These are phyloP conservation scores for Bombus confusus DNA, from an alignment of 1,140 invertebrate species.

Conservation along the genomic window DNA sequence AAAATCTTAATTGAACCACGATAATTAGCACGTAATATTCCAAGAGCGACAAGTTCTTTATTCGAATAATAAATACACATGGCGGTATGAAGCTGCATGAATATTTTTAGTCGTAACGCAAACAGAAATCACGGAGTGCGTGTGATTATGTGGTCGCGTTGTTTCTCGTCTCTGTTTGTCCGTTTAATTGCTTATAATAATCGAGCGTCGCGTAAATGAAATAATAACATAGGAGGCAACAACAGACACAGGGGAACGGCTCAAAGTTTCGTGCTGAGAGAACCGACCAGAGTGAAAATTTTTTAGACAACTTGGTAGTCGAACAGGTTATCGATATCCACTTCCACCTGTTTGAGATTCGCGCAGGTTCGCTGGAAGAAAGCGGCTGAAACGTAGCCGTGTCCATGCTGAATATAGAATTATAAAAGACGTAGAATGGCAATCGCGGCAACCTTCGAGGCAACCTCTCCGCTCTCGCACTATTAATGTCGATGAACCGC, in stretches of 20 bases:
- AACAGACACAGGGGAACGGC: neutral
- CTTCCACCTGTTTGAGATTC: constrained; percentile 11
- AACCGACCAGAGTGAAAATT: neutral
- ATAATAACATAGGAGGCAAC: neutral
- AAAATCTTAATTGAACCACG: no score
- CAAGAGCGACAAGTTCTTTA: neutral
- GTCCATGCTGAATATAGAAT: constrained; percentile 10
- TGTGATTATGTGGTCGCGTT: neutral
- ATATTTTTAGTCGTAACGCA: neutral
- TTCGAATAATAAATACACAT: neutral
- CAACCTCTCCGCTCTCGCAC: constrained; percentile 5
- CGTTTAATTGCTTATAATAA: neutral
- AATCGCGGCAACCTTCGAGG: constrained; percentile 18
- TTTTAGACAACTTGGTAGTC: neutral
- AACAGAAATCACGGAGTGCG: neutral
- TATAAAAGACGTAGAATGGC: constrained; percentile 19
- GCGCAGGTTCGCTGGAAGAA: neutral
- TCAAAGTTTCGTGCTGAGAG: no score
- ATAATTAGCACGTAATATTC: neutral
- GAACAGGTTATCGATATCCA: neutral
- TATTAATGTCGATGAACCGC: constrained; percentile 45
- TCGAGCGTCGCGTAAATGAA: neutral
- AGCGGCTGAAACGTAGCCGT: neutral
- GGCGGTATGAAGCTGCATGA: neutral
- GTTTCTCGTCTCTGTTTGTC: neutral